Percentiles rank a stretch among this genome's conserved stretches.
These are phyloP conservation scores for Sus scrofa DNA, from an alignment of 2,113 vertebrate genomes.

Conservation along the genomic window T2T-Sscrofa CM000824.6:67996501-67997000, in stretches of 20 bases:
- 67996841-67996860: neutral
- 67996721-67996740: neutral
- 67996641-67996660: neutral
- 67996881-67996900: neutral
- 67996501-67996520: conserved; percentile 13
- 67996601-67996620: neutral
- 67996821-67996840: conserved; percentile 41
- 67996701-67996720: neutral
- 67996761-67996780: neutral
- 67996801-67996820: neutral
- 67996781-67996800: neutral
- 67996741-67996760: neutral
- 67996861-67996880: neutral
- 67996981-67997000: conserved; percentile 61
- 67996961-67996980: conserved; percentile 60
- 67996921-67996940: conserved; percentile 43
- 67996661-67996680: neutral
- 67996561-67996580: neutral
- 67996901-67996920: neutral
- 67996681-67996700: neutral
- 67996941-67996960: conserved; percentile 42
- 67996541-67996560: neutral
- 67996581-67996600: neutral
- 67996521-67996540: neutral
- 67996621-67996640: neutral